Conservation (phyloP, 2,888 invertebrate species). For the Autographa pulchrina region DNA sequence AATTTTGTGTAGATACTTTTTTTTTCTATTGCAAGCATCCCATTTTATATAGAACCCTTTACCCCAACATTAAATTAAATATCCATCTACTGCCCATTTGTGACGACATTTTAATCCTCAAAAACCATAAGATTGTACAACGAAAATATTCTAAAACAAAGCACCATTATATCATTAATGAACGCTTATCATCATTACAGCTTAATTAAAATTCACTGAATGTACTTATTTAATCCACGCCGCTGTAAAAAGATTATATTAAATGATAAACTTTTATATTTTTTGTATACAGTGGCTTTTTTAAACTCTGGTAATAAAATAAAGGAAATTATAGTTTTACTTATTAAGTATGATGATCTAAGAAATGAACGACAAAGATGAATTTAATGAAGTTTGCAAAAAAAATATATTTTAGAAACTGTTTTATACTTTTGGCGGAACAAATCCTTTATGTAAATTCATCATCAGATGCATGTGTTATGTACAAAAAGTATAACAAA, state of each 20-base stretch:
- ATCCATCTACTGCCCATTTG: not conserved
- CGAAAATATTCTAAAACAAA: conserved; percentile 11
- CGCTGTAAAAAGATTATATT: conserved; percentile 22
- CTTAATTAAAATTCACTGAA: conserved; percentile 16
- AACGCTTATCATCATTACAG: not conserved
- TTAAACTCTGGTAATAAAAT: conserved; percentile 19
- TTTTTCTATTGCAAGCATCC: not conserved
- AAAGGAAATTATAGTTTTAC: conserved; percentile 31
- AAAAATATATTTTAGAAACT: no score
- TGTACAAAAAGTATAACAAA: no score
- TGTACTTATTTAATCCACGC: conserved; percentile 11
- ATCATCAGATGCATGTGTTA: no score
- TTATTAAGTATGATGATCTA: conserved; percentile 9
- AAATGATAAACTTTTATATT: conserved; percentile 28
- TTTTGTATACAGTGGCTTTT: conserved; percentile 18
- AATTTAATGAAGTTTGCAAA: no score
- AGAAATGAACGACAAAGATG: no score
- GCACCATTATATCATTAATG: not conserved
- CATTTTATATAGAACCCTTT: not conserved
- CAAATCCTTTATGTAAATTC: no score
- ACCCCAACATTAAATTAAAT: not conserved
- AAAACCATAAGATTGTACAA: not conserved
- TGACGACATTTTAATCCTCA: not conserved
- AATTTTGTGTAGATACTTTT: no score
- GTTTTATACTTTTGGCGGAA: no score